Evolutionary conservation across 1,140 invertebrate genomes (phyloP), one percentile per base, ranked within the genome.

Genomic region (Pseudoatta argentina): DNA sequence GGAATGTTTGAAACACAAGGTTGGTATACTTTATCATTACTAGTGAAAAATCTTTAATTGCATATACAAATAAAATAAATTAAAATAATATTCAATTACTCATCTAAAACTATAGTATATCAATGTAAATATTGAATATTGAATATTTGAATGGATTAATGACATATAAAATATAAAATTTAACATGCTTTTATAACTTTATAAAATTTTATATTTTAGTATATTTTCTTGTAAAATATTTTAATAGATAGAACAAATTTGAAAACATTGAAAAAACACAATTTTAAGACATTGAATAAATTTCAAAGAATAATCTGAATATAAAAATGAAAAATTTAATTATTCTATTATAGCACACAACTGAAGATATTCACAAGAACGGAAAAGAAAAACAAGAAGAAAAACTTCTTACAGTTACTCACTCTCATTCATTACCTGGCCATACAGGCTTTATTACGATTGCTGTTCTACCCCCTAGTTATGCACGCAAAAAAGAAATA

Each of bases 371-470:
- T 89, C 91, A 95, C 92, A 91, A 95, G 93, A 91, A 96, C 93
- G 91, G 95, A 92, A 94, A 94, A 12, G 91, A 92, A 89, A 94
- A 95, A 90, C 94, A 96, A 73, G 92, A 95, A 86, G 94, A 94
- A 64, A 96, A 96, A 92, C 97, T 97, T 89, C 94, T 97, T 59
- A 97, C 97, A 53, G 97, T 96, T 0, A 94, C 97, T 7, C 97
- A 97, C 86, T 96, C 97, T 34, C 89, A 95, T 81, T 96, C 96
- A 85, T 96, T 97, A 93, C 97, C 98, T 14, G 98, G 98, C 0
- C 99, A 99, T 95, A 99, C 98, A 39, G 99, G 99, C 10, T 99
- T 98, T 95, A 96, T 99, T 53, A 99, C 98, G 30, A 98, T 99
- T 94, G 98, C 98, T 6, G 98, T 98, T 3, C 94, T 98, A 76